Percentiles rank a stretch among this genome's conserved stretches.
Conservation (phyloP, 2,888 invertebrate genomes). For the Lasioglossum zephyrum region DNA sequence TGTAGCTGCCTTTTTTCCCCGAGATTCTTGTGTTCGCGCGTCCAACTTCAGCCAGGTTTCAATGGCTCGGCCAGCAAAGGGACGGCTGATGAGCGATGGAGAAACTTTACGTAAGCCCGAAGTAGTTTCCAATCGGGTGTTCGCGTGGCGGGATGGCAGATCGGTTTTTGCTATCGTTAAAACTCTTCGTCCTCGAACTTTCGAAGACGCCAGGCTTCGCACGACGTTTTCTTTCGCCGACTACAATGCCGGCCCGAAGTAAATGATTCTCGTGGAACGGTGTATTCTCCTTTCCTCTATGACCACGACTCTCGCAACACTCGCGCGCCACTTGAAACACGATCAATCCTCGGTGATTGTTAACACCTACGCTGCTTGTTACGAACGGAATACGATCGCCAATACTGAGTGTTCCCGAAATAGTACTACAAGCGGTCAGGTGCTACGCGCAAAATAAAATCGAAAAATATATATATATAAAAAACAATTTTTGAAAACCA, state of each 20-base stretch:
- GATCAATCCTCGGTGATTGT: slow-evolving; percentile 43
- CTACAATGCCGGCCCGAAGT: slow-evolving; percentile 27
- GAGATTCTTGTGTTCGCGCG: slow-evolving; percentile 42
- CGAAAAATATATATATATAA: too few relatives aligned
- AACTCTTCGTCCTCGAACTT: slow-evolving; percentile 50
- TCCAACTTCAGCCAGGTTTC: slow-evolving; percentile 35
- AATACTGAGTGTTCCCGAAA: neutral
- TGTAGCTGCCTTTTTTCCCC: neutral
- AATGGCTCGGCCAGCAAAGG: slow-evolving; percentile 35
- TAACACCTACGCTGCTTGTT: neutral
- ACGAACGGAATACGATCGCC: neutral
- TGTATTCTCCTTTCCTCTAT: slow-evolving; percentile 20
- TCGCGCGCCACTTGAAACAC: slow-evolving; percentile 34
- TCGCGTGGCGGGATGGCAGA: slow-evolving; percentile 39
- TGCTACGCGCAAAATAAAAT: neutral
- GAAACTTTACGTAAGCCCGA: slow-evolving; percentile 62
- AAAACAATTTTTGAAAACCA: too few relatives aligned
- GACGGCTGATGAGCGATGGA: slow-evolving; percentile 67
- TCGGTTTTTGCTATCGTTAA: slow-evolving; percentile 58
- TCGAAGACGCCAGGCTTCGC: slow-evolving; percentile 14
- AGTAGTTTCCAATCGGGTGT: slow-evolving; percentile 65
- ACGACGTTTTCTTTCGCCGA: slow-evolving; percentile 22
- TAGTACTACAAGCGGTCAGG: neutral
- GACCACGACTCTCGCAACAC: slow-evolving; percentile 12
- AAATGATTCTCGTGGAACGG: slow-evolving; percentile 23